Conservation (phyloP, 1,140 invertebrate genomes). For the Nilaparvata lugens region DNA sequence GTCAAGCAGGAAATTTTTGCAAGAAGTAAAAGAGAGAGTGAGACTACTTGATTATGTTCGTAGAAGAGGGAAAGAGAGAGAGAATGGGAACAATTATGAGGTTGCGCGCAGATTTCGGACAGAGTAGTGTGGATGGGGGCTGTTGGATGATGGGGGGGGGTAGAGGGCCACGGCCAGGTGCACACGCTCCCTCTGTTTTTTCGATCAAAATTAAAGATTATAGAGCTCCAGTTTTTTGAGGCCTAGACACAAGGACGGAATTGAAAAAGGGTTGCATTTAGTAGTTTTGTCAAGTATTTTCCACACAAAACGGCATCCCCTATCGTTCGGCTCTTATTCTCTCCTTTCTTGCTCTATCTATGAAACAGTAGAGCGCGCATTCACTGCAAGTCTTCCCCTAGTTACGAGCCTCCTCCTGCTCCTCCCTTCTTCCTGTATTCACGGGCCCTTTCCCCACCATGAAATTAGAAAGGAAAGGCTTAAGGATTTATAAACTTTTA, state of each 20-base stretch:
- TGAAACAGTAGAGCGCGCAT: constrained; percentile 15
- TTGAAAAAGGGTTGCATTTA: constrained; percentile 21
- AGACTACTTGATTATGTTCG: no score
- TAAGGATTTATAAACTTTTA: constrained; percentile 20
- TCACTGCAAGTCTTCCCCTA: constrained; percentile 12
- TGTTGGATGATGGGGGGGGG: no score
- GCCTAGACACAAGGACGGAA: constrained; percentile 3
- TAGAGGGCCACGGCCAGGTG: neutral
- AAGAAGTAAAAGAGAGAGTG: no score
- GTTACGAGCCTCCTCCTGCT: neutral
- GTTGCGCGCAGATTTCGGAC: no score
- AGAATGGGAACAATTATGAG: no score
- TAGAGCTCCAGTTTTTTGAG: constrained; percentile 13
- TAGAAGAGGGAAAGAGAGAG: no score
- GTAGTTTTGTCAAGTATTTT: constrained; percentile 21
- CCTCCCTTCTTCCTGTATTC: constrained; percentile 1
- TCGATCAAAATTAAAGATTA: constrained; percentile 22
- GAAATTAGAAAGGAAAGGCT: constrained; percentile 20
- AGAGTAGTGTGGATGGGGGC: no score
- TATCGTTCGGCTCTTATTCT: constrained; percentile 11
- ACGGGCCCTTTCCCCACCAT: constrained; percentile 1
- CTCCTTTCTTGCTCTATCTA: no score
- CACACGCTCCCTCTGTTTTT: constrained; percentile 10
- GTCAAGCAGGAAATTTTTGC: no score
- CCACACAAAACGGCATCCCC: constrained; percentile 16